Evolutionary conservation across 2,113 vertebrate genomes (phyloP), one percentile per base, ranked within the genome.

Genomic region (Coracopsis vasa): DNA sequence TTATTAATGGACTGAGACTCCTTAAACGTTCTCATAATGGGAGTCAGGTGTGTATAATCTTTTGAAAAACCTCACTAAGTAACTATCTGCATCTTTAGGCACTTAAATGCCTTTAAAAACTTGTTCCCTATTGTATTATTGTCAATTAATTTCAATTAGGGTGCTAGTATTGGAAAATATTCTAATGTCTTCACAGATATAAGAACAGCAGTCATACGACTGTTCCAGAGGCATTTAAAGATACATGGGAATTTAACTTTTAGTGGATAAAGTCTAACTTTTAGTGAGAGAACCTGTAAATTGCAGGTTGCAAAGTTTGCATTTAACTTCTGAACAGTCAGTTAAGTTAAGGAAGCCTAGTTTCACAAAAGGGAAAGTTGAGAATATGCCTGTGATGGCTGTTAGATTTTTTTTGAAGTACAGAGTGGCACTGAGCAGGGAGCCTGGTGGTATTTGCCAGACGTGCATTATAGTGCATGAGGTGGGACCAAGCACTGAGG

Each of bases 1-100:
- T 94, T 96, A 92, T 92, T 96, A 97, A 96, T 95, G 86, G 72
- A 94, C 94, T 95, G 90, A 95, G 77, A 93, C 92, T 81, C 56
- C 72, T 90, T 80, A 80, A 86, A 84, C 33, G 84, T 92, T 81
- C 78, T 69, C 37, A 60, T 93, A 74, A 94, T 75, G 75, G 42
- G 64, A 95, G 29, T 86, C 75, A 95, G 88, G 88, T 93, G 77
- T 16, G 31, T 51, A 69, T 41, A 86, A 69, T 94, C 73, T 91
- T 94, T 53, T 75, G 70, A 82, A 64, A 97, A 91, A 94, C 65
- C 61, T 92, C 91, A 94, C 83, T 96, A 83, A 93, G 86, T 83
- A 92, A 37, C 60, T 93, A 54, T 78, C 60, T 94, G 72, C 86
- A 65, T 80, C 60, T 86, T 96, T 97, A 92, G 75, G 86, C 56